A percentile compares a stretch with the other conserved stretches of the same genome.
Conservation (phyloP, 2,888 invertebrate genomes). For the Drosophila rellima region DNA sequence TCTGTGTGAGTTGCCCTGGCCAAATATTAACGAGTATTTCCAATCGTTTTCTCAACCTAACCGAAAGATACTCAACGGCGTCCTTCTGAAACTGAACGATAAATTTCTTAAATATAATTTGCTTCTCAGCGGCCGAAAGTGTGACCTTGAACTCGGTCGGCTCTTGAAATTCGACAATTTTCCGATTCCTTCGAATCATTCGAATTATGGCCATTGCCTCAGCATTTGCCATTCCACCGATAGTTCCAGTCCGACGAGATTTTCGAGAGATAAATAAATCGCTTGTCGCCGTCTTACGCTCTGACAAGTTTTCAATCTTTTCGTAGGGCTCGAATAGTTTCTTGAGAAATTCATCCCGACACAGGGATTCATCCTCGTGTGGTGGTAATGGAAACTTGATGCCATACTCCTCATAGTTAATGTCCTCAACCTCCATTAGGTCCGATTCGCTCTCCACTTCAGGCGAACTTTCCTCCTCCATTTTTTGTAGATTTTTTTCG, state of each 20-base stretch:
- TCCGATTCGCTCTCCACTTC: neutral
- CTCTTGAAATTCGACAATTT: neutral
- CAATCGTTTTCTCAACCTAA: conserved; percentile 40
- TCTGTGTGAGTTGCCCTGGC: conserved; percentile 35
- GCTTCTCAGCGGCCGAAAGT: conserved; percentile 9
- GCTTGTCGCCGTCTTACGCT: neutral
- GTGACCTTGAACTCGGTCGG: neutral
- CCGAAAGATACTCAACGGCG: conserved; percentile 48
- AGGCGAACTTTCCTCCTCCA: neutral
- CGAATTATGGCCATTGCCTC: conserved; percentile 36
- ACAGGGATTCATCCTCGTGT: conserved; percentile 30
- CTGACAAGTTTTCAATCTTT: accelerated
- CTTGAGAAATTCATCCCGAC: conserved; percentile 46
- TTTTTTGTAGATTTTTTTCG: neutral
- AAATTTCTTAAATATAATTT: neutral
- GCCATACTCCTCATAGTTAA: neutral
- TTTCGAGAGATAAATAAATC: neutral
- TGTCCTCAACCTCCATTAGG: neutral
- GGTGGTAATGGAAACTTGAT: conserved; percentile 37
- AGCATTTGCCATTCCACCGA: neutral
- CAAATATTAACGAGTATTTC: conserved; percentile 31
- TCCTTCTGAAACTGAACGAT: conserved; percentile 40
- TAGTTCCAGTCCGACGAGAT: conserved; percentile 1
- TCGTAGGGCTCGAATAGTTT: conserved; percentile 9
- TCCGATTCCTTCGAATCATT: neutral